phyloP scores from a whole-genome alignment of 2,888 invertebrate genomes.

The Laothoe populi region DNA sequence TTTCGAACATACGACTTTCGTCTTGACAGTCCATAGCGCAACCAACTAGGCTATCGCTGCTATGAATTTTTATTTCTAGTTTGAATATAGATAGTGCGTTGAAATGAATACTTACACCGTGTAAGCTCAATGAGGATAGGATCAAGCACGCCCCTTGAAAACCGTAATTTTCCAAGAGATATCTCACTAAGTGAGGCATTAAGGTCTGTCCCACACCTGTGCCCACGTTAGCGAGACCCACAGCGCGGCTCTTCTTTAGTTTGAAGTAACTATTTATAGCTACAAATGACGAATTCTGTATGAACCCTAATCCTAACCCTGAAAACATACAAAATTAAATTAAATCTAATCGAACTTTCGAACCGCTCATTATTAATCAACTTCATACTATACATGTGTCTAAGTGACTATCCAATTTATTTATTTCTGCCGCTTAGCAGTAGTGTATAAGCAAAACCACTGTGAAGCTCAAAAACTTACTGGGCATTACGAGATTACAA shows the following conservation, averaged over 20 bases:
- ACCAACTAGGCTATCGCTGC: neutral
- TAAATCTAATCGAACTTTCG: no score
- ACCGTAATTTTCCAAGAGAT: slow-evolving; percentile 86
- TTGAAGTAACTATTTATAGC: slow-evolving; percentile 90
- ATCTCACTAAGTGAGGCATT: slow-evolving; percentile 89
- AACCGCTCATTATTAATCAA: no score
- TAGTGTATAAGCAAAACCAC: no score
- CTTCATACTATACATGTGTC: no score
- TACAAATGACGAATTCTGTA: slow-evolving; percentile 89
- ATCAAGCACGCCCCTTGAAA: slow-evolving; percentile 87
- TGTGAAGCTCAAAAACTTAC: no score
- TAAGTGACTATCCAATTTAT: no score
- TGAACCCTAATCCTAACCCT: slow-evolving; percentile 89
- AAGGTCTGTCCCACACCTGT: slow-evolving; percentile 90
- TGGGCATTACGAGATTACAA: no score
- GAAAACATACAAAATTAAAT: slow-evolving; percentile 41
- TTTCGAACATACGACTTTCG: no score
- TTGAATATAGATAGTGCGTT: neutral
- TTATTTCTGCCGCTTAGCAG: no score
- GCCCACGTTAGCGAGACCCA: slow-evolving; percentile 90
- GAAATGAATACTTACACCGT: slow-evolving; percentile 81
- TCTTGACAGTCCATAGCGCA: no score
- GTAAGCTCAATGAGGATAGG: slow-evolving; percentile 86
- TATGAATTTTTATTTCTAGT: neutral
- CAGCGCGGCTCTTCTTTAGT: slow-evolving; percentile 88